Evolutionary conservation across 2,797 vertebrate species (phyloP), one percentile per base, ranked within the genome.

Genomic region (Smutsia gigantea): DNA sequence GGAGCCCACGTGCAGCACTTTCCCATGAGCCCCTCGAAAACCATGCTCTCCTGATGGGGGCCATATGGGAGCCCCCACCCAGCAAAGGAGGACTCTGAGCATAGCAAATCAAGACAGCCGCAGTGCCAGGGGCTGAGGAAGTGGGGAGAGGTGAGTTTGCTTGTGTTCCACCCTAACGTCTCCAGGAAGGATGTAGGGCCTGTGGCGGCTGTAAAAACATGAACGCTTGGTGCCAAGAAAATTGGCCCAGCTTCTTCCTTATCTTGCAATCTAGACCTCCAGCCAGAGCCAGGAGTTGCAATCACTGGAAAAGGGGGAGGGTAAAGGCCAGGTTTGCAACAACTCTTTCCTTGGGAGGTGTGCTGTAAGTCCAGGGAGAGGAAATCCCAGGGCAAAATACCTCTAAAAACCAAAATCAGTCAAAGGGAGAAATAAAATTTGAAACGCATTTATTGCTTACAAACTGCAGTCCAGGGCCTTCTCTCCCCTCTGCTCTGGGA

Each of bases 151-250:
- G 51, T 19, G n/a, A 64, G 39, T 66, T 75, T 96, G 84, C 88
- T 96, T 94, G 57, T 68, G 85, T 86, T 92, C 79, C 3, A 93
- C 78, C 42, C 86, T 46, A 4, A 17, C 11, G 91, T 96, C 89
- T 97, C 91, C 96, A 97, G 96, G 97, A 97, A 97, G 95, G 96
- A 97, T 82, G 66, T 71, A 83, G 92, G 94, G 85, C 83, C 91
- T 68, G 72, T 12, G 27, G 39, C 95, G 97, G 81, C 74, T 94
- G 92, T 91, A 81, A 93, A 94, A 93, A 51, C 94, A 97, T 3
- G 25, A 96, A 55, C 79, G 31, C 37, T 42, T 13, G 0, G 64
- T 90, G 97, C 96, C 97, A 97, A 96, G 77, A 94, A 96, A 94
- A 55, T 37, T 77, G 96, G 93, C 96, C 49, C 79, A 11, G 39